Conservation (phyloP, 2,888 invertebrate genomes). For the Mythimna lalbum region DNA sequence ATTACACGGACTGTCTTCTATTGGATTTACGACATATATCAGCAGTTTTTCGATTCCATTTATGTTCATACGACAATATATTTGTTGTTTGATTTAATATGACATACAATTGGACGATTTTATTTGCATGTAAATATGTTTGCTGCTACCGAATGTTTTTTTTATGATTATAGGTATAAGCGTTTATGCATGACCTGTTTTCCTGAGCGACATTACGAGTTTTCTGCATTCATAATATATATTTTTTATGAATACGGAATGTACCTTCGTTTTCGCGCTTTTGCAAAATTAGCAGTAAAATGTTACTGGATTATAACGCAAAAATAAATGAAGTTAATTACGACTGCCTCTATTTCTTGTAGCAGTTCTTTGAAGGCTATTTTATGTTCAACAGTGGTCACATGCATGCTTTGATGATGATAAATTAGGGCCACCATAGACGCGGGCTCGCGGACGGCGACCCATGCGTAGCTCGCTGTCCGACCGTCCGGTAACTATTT, state of each 20-base stretch:
- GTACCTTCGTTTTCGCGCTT: neutral
- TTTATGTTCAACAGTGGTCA: neutral
- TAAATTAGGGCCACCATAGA: too few relatives aligned
- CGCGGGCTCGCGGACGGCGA: too few relatives aligned
- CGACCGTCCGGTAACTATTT: too few relatives aligned
- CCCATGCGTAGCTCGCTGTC: too few relatives aligned
- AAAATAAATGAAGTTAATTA: neutral
- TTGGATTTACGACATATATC: conserved; percentile 56
- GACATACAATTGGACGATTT: conserved; percentile 54
- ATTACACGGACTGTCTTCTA: conserved; percentile 52
- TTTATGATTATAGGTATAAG: conserved; percentile 31
- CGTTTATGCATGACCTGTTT: conserved; percentile 42
- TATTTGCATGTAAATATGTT: conserved; percentile 53
- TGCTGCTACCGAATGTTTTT: conserved; percentile 21
- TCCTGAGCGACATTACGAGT: neutral
- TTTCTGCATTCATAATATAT: conserved; percentile 15
- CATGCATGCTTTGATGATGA: neutral
- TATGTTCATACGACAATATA: conserved; percentile 48
- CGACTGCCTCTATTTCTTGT: neutral
- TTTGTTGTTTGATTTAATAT: conserved; percentile 58
- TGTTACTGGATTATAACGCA: neutral
- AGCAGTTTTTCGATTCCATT: conserved; percentile 59
- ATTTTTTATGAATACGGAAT: neutral
- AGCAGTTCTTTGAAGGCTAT: neutral
- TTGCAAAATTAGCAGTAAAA: neutral